A percentile compares a stretch with the other conserved stretches of the same genome.
Conservation (phyloP, 2,797 vertebrate genomes). For the Peromyscus melanophrys region DNA sequence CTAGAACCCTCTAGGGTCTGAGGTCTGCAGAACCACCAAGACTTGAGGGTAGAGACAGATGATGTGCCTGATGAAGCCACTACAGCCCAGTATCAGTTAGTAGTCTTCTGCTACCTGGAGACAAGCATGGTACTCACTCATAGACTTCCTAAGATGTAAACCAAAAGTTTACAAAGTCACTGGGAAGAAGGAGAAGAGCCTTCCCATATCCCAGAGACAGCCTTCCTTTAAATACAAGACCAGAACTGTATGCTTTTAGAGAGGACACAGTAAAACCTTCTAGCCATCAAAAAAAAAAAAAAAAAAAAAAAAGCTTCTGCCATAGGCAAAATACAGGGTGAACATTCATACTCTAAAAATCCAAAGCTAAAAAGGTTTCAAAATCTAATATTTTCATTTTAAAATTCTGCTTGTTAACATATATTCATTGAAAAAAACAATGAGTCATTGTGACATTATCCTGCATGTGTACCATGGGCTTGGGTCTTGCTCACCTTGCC, state of each 20-base stretch:
- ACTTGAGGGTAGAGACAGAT: not conserved
- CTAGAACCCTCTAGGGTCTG: not conserved
- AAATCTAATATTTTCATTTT: not conserved
- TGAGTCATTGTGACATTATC: not conserved
- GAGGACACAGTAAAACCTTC: not conserved
- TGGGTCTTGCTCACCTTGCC: too few relatives aligned
- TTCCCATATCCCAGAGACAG: not conserved
- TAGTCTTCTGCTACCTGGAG: not conserved
- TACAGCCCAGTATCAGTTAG: not conserved
- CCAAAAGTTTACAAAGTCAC: not conserved
- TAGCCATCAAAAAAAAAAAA: not conserved
- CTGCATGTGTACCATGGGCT: not conserved
- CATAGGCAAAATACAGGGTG: not conserved
- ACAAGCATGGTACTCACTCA: not conserved
- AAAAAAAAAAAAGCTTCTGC: not conserved
- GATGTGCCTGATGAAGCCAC: too few relatives aligned
- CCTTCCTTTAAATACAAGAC: not conserved
- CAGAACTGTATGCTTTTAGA: not conserved
- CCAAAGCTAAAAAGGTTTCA: not conserved
- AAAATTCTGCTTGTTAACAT: not conserved
- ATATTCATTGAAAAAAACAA: not conserved
- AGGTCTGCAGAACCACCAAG: not conserved
- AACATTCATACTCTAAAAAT: not conserved
- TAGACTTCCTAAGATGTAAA: not conserved
- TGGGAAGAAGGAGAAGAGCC: not conserved